Percentiles rank a stretch among this genome's conserved stretches.
phyloP scores from a whole-genome alignment of 2,888 invertebrate species.

The Biston stratarius region DNA sequence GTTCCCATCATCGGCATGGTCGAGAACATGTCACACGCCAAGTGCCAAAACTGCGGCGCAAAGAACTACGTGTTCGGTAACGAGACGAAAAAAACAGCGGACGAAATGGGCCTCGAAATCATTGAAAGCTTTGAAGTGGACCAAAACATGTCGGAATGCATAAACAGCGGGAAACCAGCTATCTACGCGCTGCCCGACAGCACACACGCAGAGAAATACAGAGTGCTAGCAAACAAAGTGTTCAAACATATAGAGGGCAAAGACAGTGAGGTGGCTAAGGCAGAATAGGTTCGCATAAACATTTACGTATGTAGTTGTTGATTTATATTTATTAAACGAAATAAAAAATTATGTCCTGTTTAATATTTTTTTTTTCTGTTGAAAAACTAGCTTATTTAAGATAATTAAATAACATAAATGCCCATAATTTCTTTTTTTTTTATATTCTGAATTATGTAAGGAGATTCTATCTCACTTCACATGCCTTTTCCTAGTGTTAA shows the following conservation, averaged over 20 bases:
- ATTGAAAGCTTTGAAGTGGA: slow-evolving; percentile 91
- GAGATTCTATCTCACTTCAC: too few relatives aligned
- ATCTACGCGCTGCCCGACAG: slow-evolving; percentile 89
- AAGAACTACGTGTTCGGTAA: slow-evolving; percentile 91
- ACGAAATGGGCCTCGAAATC: slow-evolving; percentile 88
- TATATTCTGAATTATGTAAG: too few relatives aligned
- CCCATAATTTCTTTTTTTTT: too few relatives aligned
- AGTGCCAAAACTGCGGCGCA: slow-evolving; percentile 92
- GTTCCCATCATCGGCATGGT: slow-evolving; percentile 95
- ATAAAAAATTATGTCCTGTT: slow-evolving; percentile 48
- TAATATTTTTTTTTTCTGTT: not conserved
- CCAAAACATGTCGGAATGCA: slow-evolving; percentile 88
- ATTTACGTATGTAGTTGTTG: slow-evolving; percentile 53
- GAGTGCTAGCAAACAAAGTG: slow-evolving; percentile 77
- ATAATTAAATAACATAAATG: too few relatives aligned
- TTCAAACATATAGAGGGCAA: slow-evolving; percentile 76
- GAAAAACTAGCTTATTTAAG: too few relatives aligned
- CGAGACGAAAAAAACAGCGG: slow-evolving; percentile 87
- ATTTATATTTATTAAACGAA: slow-evolving; percentile 62
- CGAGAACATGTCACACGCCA: slow-evolving; percentile 95
- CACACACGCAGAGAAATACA: slow-evolving; percentile 78
- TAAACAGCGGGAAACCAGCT: slow-evolving; percentile 92
- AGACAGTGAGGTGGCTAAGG: slow-evolving; percentile 64
- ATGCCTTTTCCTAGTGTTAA: too few relatives aligned
- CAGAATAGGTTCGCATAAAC: slow-evolving; percentile 57